Percentiles rank a stretch among this genome's conserved stretches.
phyloP scores from a whole-genome alignment of 2,797 vertebrate species.

The Tolypeutes matacus region DNA sequence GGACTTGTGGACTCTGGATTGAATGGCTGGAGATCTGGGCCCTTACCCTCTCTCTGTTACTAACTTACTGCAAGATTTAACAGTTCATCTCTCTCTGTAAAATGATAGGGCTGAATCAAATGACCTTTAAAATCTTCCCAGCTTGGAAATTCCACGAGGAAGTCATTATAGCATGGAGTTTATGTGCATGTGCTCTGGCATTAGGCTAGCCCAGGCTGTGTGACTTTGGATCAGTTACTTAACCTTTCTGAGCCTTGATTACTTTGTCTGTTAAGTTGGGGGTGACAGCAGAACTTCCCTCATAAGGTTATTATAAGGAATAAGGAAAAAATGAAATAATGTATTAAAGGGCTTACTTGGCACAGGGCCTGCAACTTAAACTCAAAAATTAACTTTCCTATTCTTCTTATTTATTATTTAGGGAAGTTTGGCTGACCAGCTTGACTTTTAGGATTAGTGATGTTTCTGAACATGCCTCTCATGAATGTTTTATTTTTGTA shows the following conservation, averaged over 20 bases:
- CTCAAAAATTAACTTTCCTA: neutral
- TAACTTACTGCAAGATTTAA: neutral
- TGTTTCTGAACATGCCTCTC: neutral
- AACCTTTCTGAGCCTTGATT: neutral
- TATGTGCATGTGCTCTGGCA: accelerated
- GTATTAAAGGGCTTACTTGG: neutral
- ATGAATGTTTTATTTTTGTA: neutral
- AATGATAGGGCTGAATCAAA: neutral
- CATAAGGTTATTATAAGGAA: neutral
- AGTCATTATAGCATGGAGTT: neutral
- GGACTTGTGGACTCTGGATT: neutral
- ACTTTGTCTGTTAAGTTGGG: neutral
- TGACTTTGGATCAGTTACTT: neutral
- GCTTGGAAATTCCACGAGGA: neutral
- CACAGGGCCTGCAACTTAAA: neutral
- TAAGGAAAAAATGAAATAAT: conserved; percentile 44
- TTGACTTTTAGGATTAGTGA: neutral
- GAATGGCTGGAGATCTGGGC: too few relatives aligned
- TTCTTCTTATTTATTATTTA: conserved; percentile 40
- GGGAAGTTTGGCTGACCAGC: neutral
- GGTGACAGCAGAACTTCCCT: neutral
- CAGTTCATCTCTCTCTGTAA: neutral
- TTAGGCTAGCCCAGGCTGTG: too few relatives aligned
- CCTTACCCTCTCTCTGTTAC: neutral
- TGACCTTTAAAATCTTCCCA: neutral